Evolutionary conservation across 2,888 invertebrate genomes (phyloP).

Genomic region (Ichneumon xanthorius): DNA sequence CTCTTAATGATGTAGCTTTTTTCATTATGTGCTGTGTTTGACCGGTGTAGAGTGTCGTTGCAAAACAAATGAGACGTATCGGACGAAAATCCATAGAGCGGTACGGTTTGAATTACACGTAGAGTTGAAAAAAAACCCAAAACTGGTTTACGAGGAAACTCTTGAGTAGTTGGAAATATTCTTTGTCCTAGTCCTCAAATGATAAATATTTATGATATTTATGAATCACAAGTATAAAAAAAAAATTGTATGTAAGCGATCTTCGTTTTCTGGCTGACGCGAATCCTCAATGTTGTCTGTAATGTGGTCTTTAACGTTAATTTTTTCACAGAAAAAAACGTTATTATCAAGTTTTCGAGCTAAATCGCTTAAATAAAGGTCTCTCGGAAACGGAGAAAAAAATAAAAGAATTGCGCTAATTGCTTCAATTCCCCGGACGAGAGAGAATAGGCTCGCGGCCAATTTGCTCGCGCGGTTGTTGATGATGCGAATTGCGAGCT

Average conservation of each 20-base stretch:
- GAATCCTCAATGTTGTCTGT: too few relatives aligned
- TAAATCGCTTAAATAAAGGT: neutral
- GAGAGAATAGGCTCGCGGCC: slow-evolving; percentile 27
- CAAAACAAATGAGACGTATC: too few relatives aligned
- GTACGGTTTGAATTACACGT: too few relatives aligned
- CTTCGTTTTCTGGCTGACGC: too few relatives aligned
- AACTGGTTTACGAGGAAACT: too few relatives aligned
- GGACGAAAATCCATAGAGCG: too few relatives aligned
- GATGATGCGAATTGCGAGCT: slow-evolving; percentile 54
- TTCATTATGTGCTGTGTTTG: too few relatives aligned
- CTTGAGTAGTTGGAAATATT: neutral
- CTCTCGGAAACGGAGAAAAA: neutral
- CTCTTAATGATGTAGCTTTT: too few relatives aligned
- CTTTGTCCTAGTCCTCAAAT: neutral
- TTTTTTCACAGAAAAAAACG: neutral
- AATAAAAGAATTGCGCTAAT: slow-evolving; percentile 69
- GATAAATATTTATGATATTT: neutral
- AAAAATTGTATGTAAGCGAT: neutral
- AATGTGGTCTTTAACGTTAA: neutral
- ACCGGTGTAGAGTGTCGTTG: too few relatives aligned
- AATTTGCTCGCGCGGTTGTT: slow-evolving; percentile 10
- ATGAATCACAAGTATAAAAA: neutral
- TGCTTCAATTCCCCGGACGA: slow-evolving; percentile 74
- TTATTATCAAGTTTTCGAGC: neutral
- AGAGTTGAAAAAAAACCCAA: too few relatives aligned